Evolutionary conservation across 2,113 vertebrate species (phyloP), one percentile per base, ranked within the genome.

Genomic region (Pyrgilauda ruficollis): DNA sequence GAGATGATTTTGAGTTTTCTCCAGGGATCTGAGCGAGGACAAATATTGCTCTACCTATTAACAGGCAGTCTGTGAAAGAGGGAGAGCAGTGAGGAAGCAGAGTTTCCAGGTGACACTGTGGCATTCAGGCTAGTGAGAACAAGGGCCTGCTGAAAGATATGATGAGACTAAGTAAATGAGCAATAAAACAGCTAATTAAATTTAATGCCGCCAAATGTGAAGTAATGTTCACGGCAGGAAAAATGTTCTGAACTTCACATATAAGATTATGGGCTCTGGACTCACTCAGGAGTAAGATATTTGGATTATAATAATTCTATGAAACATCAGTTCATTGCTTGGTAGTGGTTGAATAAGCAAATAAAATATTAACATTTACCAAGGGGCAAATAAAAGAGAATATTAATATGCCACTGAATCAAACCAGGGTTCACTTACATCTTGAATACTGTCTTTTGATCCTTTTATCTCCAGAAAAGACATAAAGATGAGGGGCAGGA

Each of bases 301-400:
- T 89, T 93, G 69, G 76, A 56, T 83, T 88, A 82, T 73, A 85
- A 72, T 49, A 73, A 84, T 79, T 90, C 59, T 47, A 7, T 35
- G 74, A 90, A 93, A 70, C 21, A 68, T 88, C 90, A 93, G 50
- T 77, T 93, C 83, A 72, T 86, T 96, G 76, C 68, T 88, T 11
- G 1, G 46, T 43, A 92, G 72, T 74, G 33, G 43, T 81, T 33
- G 52, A 88, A 89, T 64, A 94, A 90, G 91, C 73, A 94, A 94
- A 95, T 94, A 74, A 95, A 95, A 94, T 89, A 90, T 90, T 95
- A 96, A 90, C 39, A 75, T 81, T 84, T 92, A 87, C 76, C 86
- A 94, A 84, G 64, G 55, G 86, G 37, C 72, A 94, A 92, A 15
- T 43, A 88, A 90, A 96, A 89, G 50, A 63, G 59, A 86, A 46